Evolutionary conservation across 1,140 invertebrate species (phyloP), one percentile per base, ranked within the genome.

Genomic region (Zaprionus vittiger): DNA sequence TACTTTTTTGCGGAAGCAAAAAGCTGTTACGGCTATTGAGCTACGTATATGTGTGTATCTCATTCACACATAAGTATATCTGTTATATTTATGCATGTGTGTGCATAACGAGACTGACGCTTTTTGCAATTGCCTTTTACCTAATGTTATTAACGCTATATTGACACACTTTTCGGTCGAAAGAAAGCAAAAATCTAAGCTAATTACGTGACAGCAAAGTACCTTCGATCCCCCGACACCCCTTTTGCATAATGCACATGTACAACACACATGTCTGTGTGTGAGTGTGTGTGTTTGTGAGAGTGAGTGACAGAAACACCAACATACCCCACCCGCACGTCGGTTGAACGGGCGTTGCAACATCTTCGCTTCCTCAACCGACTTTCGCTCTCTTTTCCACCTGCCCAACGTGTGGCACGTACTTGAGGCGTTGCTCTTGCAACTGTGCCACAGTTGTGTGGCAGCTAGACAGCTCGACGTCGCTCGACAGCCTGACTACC

Each of bases 71-170:
- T 47, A 49, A 15, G 17, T 62, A 62, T 62, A 62, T 15, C 4
- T 24, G 12, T 28, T 38, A 56, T 31, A n/a, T 14, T 20, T 41
- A 15, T 66, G 22, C 55, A 14, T 56, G 54, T 67, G 55, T 68
- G 44, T 59, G 41, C 15, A 56, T 84, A 77, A 84, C 83, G 81
- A 71, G 71, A 72, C 66, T 72, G 76, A 54, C 59, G 61, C 52
- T 77, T 73, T 79, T 65, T 67, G 84, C 83, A 87, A 87, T 80
- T 79, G 75, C 85, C 82, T 87, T 89, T 87, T 83, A 84, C 87
- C 81, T 89, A 89, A 89, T 84, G 84, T 84, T 89, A 90, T 89
- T 89, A 89, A 89, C 81, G 84, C 81, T 72, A 90, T 89, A 90
- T 89, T 89, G 84, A 89, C 84, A 89, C 73, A 89, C 81, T 83